Base-by-base conservation (phyloP, 2,888 invertebrate genomes). In the Lycia hirtaria region DNA sequence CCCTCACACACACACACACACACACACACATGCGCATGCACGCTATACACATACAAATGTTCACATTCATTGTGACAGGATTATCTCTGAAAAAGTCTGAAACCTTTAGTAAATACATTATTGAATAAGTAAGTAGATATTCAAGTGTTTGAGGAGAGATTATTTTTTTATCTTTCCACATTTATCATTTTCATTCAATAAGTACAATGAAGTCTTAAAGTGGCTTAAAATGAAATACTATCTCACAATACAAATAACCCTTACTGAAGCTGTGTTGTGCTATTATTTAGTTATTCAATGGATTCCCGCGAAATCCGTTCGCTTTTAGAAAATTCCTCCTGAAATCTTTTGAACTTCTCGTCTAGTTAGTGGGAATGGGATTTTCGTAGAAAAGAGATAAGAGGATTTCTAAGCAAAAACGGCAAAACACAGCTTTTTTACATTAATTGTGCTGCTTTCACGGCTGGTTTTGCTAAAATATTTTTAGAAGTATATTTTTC, bases 301-400 rank as follows among this genome's bases (percentile, higher is more conserved):
- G 44, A 9, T 37, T 48, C 44, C 24, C 35, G 30, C 56, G 30
- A 57, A 57, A 30, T 48, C 30, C 26, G 22, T 14, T 17, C 40
- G 1, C 40, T 51, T 33, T 52, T 52, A 22, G 20, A 48, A 26
- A 26, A 37, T 57, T 52, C 37, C 12, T 43, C 12, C 20, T 47
- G 15, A 33, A 41, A 56, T 52, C 48, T 56, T 48, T 48, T 47
- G 35, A 48, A 47, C 52, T 57, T 57, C 28, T 47, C 30, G 48
- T 57, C 52, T 52, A 57, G 45, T 56, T 47, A 50, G 33, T 40
- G 44, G 10, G n/a, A 51, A 51, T 26, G 9, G 26, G 37, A 41
- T 41, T 51, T 45, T 51, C 10, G 14, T 28, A 24, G 28, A 48
- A 49, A 49, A 40, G n/a, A 10, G 38, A 15, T 26, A 32, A 56